Evolutionary conservation across 2,888 invertebrate species (phyloP), one percentile per base, ranked within the genome.

Genomic region (Pseudococcus jackbeardsleyi): DNA sequence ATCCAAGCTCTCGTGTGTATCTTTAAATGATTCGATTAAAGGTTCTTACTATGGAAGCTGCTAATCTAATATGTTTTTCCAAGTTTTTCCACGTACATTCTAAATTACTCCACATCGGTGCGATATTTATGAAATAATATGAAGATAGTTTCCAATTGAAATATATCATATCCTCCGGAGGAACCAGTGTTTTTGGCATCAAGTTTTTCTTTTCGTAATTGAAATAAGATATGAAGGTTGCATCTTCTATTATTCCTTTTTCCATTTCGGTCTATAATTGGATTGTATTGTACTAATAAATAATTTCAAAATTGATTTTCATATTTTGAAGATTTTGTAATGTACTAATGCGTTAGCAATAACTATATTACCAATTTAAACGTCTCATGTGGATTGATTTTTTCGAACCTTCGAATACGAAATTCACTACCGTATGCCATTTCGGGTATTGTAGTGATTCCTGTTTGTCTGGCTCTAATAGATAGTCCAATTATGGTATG

Each of bases 171-270:
- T 68, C 68, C 15, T 3, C 26, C 4, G 22, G 68, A 68, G 68
- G 68, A 26, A 68, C 68, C 11, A 68, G 1, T 22, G 68, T 22
- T 68, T n/a, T 68, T 11, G 22, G 7, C 26, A 68, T 26, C 11
- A 68, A 68, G n/a, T 68, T 68, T 68, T 68, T 68, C 26, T 68
- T 68, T 68, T 68, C 68, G 15, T 68, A 26, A 26, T 68, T 68
- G 26, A 68, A 68, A 11, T 26, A 68, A 26, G 68, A 26, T 26
- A 68, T 0, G 12, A 68, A 68, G 4, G 68, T 19, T 26, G 68
- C 9, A 26, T 68, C 68, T 26, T 8, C 68, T 26, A 68, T 68
- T 26, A 68, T 68, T 26, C 68, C 68, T 26, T 26, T 22, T 68
- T 68, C 26, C 26, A 26, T 22, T 8, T 68, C 68, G 5, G 9